phyloP scores from a whole-genome alignment of 2,797 vertebrate genomes.

The Pseudomugil tenellus region DNA sequence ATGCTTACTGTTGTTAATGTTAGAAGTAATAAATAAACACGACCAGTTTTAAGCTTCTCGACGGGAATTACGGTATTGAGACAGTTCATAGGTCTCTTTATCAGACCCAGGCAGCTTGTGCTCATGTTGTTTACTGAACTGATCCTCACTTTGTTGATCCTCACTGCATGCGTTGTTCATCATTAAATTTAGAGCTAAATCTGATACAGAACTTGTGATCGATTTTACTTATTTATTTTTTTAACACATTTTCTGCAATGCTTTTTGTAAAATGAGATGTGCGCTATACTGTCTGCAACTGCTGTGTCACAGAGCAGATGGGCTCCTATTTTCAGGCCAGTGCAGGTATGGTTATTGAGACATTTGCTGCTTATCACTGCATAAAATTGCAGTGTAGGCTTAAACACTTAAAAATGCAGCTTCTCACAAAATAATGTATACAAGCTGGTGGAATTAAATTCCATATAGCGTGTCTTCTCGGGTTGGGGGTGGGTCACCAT shows the following conservation, averaged over 20 bases:
- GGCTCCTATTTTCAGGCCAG: constrained; percentile 21
- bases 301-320: constrained; percentile 19
- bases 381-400: constrained; percentile 23
- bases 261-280: constrained; percentile 2
- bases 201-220: constrained; percentile 9
- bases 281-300: not conserved
- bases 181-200: constrained; percentile 24
- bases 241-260: not conserved
- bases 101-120: constrained; percentile 38
- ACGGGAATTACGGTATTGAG: constrained; percentile 43
- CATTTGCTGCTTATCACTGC: constrained; percentile 27
- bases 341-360: constrained; percentile 25
- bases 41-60: constrained; percentile 31
- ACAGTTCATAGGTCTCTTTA: constrained; percentile 35
- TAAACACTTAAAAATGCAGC: constrained; percentile 32
- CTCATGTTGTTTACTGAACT: constrained; percentile 41
- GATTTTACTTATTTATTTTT: no score
- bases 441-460: constrained; percentile 41
- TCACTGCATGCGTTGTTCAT: constrained; percentile 1
- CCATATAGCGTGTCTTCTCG: constrained; percentile 38
- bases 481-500: constrained; percentile 31
- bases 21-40: constrained; percentile 21
- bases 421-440: constrained; percentile 36
- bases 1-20: constrained; percentile 27
- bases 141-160: constrained; percentile 50